phyloP scores from a whole-genome alignment of 2,797 vertebrate species.

The Pachyuromys duprasi region DNA sequence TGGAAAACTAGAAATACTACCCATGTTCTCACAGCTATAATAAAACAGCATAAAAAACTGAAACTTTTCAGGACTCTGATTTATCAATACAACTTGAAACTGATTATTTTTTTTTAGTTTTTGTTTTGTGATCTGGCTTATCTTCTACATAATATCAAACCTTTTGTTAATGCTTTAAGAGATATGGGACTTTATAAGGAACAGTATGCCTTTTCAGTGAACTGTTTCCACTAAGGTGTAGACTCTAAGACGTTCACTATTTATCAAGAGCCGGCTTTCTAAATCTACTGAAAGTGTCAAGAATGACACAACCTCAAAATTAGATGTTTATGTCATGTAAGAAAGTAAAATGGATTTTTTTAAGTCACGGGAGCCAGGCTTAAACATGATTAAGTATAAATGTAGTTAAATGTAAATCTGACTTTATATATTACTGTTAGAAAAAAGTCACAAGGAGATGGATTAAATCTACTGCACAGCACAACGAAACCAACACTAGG shows the following conservation, averaged over 20 bases:
- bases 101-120: not conserved
- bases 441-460: not conserved
- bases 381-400: not conserved
- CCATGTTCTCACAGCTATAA: not conserved
- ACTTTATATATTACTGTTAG: not conserved
- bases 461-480: not conserved
- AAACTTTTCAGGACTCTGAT: not conserved
- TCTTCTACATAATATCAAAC: not conserved
- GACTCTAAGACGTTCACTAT: not conserved
- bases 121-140: not conserved
- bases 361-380: not conserved
- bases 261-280: not conserved
- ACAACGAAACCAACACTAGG: not conserved
- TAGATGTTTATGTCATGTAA: not conserved
- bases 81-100: slow-evolving; percentile 1
- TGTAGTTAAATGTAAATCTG: not conserved
- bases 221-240: not conserved
- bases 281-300: not conserved
- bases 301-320: slow-evolving; percentile 9
- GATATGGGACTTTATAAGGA: not conserved
- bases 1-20: not conserved
- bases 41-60: not conserved
- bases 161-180: not conserved
- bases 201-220: not conserved
- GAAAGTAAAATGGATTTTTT: not conserved